These are phyloP conservation scores for Festucalex cinctus DNA, from an alignment of 2,113 vertebrate species.

Conservation along the genomic window DNA sequence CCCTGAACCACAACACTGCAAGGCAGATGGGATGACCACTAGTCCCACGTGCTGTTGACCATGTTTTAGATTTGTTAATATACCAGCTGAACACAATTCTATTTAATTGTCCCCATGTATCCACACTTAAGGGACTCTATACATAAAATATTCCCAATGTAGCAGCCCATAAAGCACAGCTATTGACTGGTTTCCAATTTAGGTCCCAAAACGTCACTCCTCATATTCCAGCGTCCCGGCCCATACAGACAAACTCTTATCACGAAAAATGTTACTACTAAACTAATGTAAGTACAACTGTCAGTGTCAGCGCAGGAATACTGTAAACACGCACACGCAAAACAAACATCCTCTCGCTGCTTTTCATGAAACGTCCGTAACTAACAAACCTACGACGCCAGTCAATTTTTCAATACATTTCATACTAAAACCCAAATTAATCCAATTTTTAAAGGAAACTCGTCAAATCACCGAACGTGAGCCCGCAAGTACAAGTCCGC, in stretches of 20 bases:
- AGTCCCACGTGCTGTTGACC: too few species aligned
- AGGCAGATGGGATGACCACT: too few species aligned
- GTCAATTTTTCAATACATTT: neutral
- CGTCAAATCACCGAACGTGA: neutral
- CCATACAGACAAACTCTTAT: neutral
- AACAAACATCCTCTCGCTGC: neutral
- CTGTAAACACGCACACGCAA: neutral
- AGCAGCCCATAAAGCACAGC: neutral
- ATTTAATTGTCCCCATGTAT: neutral
- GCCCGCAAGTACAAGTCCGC: neutral
- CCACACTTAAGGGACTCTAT: neutral
- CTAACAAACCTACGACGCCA: neutral
- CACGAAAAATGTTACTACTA: neutral
- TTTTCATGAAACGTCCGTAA: conserved; percentile 25
- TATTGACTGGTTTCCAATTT: neutral
- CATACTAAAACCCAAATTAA: neutral
- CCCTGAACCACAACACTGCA: too few species aligned
- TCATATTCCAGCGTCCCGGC: conserved; percentile 24
- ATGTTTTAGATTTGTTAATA: too few species aligned
- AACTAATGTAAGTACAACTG: too few species aligned
- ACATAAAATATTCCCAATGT: conserved; percentile 8
- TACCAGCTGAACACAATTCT: too few species aligned
- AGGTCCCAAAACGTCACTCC: neutral
- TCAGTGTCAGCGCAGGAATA: neutral
- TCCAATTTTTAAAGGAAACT: neutral